A percentile compares a stretch with the other conserved stretches of the same genome.
phyloP scores from a whole-genome alignment of 2,113 vertebrate genomes.

The Clarias magur region DNA sequence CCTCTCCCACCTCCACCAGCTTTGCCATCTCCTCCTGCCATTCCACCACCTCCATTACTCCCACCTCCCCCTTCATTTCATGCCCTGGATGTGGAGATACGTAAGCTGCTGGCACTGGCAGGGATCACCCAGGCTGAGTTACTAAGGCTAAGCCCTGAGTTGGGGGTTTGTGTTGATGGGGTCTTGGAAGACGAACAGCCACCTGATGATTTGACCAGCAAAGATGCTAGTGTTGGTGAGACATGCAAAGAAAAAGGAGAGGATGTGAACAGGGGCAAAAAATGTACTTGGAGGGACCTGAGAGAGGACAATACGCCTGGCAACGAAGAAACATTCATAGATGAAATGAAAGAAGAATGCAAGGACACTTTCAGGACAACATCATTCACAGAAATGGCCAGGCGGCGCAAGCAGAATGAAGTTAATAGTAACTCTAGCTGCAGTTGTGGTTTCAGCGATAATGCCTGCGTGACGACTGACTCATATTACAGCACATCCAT shows the following conservation, averaged over 20 bases:
- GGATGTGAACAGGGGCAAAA: constrained; percentile 32
- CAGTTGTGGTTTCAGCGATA: constrained; percentile 38
- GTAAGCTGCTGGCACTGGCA: constrained; percentile 74
- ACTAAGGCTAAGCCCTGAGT: constrained; percentile 77
- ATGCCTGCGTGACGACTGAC: constrained; percentile 51
- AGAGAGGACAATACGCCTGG: constrained; percentile 48
- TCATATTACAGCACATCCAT: constrained; percentile 67
- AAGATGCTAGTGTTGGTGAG: constrained; percentile 47
- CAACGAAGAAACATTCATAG: constrained; percentile 44
- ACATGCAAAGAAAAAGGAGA: constrained; percentile 39
- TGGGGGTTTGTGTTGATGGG: constrained; percentile 71
- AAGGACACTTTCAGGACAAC: constrained; percentile 72
- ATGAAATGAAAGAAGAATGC: constrained; percentile 53
- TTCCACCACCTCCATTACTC: constrained; percentile 71
- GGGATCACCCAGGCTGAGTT: constrained; percentile 78
- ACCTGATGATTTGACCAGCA: constrained; percentile 43
- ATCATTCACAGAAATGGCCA: constrained; percentile 88
- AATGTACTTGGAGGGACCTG: constrained; percentile 45
- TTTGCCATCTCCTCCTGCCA: constrained; percentile 63
- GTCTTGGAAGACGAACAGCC: constrained; percentile 64
- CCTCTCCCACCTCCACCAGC: constrained; percentile 73
- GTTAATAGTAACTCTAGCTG: constrained; percentile 42
- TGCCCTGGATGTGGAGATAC: constrained; percentile 76
- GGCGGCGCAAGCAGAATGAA: constrained; percentile 77
- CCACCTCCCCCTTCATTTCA: constrained; percentile 78